Conservation (phyloP, 2,113 vertebrate genomes). For the Ibidorhyncha struthersii region DNA sequence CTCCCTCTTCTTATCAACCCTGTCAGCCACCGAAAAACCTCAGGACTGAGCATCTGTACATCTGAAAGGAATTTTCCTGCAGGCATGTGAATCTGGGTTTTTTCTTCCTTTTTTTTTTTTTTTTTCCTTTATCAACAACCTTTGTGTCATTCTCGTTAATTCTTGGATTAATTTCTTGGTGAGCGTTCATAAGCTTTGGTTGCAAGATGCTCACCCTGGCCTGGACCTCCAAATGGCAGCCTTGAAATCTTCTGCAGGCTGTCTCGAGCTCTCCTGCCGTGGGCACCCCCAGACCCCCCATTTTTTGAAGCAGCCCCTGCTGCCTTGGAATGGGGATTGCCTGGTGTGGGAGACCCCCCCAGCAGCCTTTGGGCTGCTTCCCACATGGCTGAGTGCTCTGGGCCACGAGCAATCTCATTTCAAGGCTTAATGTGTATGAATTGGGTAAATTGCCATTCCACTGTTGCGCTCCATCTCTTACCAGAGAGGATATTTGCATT, state of each 20-base stretch:
- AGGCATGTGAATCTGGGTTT: not conserved
- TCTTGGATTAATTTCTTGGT: not conserved
- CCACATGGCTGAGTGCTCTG: not conserved
- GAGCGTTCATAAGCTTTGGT: not conserved
- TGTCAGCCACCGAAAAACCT: not conserved
- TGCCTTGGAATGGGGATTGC: not conserved
- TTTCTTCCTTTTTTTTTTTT: not conserved
- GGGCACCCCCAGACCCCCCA: not conserved
- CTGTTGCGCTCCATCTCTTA: not conserved
- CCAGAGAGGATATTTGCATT: not conserved
- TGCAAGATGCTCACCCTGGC: not conserved
- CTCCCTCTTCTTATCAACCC: not conserved
- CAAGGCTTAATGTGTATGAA: not conserved
- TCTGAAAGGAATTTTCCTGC: constrained; percentile 1
- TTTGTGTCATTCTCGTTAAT: not conserved
- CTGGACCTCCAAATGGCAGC: not conserved
- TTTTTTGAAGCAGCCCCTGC: not conserved
- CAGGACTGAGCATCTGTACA: not conserved
- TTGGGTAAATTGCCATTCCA: not conserved
- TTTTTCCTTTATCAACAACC: not conserved
- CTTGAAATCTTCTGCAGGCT: not conserved
- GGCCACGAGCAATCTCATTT: not conserved
- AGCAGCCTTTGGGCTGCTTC: not conserved
- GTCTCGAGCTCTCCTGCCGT: not conserved
- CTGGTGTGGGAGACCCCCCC: not conserved